Conservation (phyloP, 2,888 invertebrate genomes). For the Gari tellinella region DNA sequence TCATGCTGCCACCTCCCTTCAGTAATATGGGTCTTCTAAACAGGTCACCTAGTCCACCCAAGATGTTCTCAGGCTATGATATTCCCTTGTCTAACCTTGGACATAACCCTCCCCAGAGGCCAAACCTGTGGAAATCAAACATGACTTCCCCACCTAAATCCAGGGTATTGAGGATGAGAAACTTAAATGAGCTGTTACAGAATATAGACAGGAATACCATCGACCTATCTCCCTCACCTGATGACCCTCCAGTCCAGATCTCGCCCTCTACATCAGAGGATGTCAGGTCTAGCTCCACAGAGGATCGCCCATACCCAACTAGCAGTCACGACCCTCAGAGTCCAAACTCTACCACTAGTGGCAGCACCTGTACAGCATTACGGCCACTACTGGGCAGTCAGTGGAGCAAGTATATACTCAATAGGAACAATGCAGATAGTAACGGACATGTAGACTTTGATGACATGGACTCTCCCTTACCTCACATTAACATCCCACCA, state of each 20-base stretch:
- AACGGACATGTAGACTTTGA: slow-evolving; percentile 54
- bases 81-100: slow-evolving; percentile 55
- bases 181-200: slow-evolving; percentile 73
- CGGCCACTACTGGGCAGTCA: slow-evolving; percentile 73
- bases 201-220: slow-evolving; percentile 75
- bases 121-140: slow-evolving; percentile 73
- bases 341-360: slow-evolving; percentile 75
- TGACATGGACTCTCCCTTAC: slow-evolving; percentile 64
- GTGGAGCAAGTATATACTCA: slow-evolving; percentile 75
- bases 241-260: slow-evolving; percentile 75
- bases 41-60: slow-evolving; percentile 64
- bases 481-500: slow-evolving; percentile 75
- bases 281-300: slow-evolving; percentile 75
- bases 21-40: slow-evolving; percentile 67
- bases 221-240: slow-evolving; percentile 79
- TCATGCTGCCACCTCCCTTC: slow-evolving; percentile 76
- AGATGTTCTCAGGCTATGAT: slow-evolving; percentile 60
- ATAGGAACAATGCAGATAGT: slow-evolving; percentile 63
- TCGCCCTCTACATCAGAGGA: slow-evolving; percentile 78
- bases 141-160: slow-evolving; percentile 77
- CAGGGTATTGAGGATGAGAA: slow-evolving; percentile 72
- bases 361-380: slow-evolving; percentile 69
- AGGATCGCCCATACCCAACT: slow-evolving; percentile 63
- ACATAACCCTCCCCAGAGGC: slow-evolving; percentile 52
- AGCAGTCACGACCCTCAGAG: slow-evolving; percentile 70